These are phyloP conservation scores for Paramisgurnus dabryanus DNA, from an alignment of 2,113 vertebrate genomes.

Conservation along the genomic window DNA sequence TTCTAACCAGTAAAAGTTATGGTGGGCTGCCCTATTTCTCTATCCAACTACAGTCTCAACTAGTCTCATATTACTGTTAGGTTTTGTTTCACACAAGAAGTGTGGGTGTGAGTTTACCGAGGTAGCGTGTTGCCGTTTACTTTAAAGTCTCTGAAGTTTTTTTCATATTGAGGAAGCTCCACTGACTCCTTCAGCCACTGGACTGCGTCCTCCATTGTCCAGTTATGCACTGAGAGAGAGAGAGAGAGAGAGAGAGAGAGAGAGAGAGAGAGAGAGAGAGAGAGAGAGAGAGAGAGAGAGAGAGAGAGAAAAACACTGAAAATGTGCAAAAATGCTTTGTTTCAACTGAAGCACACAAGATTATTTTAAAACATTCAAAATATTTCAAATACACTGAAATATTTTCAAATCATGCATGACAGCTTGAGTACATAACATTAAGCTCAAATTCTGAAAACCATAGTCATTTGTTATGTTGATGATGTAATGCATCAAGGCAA, in stretches of 20 bases:
- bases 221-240: conserved; percentile 90
- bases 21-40: not conserved
- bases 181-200: conserved; percentile 95
- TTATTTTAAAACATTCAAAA: no score
- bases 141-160: conserved; percentile 89
- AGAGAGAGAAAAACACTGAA: not conserved
- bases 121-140: conserved; percentile 94
- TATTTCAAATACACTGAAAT: no score
- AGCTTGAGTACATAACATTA: no score
- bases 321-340: no score
- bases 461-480: no score
- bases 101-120: conserved; percentile 74
- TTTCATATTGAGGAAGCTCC: conserved; percentile 96
- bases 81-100: not conserved
- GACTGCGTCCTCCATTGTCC: conserved; percentile 92
- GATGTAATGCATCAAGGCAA: no score
- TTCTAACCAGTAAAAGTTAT: no score
- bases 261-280: no score
- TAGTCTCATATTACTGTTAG: not conserved
- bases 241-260: not conserved
- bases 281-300: not conserved
- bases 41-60: not conserved
- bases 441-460: no score
- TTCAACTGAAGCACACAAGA: no score
- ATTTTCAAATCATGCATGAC: no score